Evolutionary conservation across 2,888 invertebrate species (phyloP), one percentile per base, ranked within the genome.

Genomic region (Pteria penguin): DNA sequence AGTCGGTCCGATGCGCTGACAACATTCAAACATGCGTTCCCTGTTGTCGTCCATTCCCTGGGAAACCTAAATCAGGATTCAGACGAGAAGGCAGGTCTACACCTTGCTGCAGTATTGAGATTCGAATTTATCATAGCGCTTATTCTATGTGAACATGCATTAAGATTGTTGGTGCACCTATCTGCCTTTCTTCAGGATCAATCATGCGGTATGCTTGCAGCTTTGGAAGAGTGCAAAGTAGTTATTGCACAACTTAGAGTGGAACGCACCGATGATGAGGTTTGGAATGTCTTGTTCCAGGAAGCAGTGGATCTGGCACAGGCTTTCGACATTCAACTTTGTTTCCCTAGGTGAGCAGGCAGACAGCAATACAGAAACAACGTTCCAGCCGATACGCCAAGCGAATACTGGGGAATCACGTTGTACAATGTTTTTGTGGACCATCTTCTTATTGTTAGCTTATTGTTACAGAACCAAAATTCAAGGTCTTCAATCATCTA

Each of bases 11-110:
- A 75, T 32, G 75, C 77, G 4, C 71, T 80, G 0, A 29, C 24
- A 3, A 80, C 75, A 8, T 77, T 77, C 68, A 76, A 68, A 29
- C 54, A 60, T 24, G 54, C 76, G 2, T 79, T 69, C n/a, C 72
- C 72, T 2, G 60, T 71, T 5, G 71, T 74, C 14, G 69, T 76
- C 4, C 74, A 72, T 22, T 71, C 72, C 8, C 55, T 79, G 8
- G 75, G 72, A 29, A 57, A 60, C 2, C 45, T 75, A 1, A 54
- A 72, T 1, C 63, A 55, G 8, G 57, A 72, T 11, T 2, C 24
- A 26, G 57, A 57, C 27, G 57, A 57, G 11, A 57, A 57, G 22
- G 57, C 57, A n/a, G 24, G 70, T 54, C 2, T 66, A 74, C 24
- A 58, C 0, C 8, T 18, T 11, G 8, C 14, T 22, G 2, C n/a